A percentile compares a stretch with the other conserved stretches of the same genome.
Conservation (phyloP, 1,140 invertebrate species). For the Drepana arcuata region DNA sequence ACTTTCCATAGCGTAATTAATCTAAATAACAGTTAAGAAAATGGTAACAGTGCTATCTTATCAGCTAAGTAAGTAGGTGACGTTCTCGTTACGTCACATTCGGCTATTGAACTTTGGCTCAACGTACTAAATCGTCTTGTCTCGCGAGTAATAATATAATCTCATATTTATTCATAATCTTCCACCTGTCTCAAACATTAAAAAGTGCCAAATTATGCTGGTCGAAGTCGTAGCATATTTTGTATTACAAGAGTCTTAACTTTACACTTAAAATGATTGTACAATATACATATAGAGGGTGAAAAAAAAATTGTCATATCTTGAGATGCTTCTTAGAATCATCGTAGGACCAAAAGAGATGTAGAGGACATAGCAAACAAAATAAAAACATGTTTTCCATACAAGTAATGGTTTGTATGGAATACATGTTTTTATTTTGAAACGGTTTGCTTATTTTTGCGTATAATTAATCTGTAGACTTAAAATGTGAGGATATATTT, state of each 20-base stretch:
- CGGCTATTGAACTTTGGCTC: constrained; percentile 21
- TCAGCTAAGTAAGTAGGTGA: constrained; percentile 7
- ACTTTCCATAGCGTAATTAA: neutral
- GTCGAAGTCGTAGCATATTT: too few relatives aligned
- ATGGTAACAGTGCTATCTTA: constrained; percentile 10
- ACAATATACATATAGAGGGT: neutral
- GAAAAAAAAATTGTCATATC: neutral
- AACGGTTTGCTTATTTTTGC: too few relatives aligned
- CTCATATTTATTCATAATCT: constrained; percentile 11
- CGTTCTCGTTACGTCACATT: constrained; percentile 11
- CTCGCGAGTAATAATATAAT: constrained; percentile 11
- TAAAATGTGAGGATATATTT: too few relatives aligned
- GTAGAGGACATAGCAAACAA: too few relatives aligned
- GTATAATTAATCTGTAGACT: too few relatives aligned
- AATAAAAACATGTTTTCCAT: too few relatives aligned
- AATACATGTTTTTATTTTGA: too few relatives aligned
- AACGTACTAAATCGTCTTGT: constrained; percentile 9
- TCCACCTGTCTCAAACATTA: too few relatives aligned
- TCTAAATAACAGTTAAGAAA: neutral
- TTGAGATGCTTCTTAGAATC: neutral
- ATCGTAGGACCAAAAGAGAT: neutral
- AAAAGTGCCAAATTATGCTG: too few relatives aligned
- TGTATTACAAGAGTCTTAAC: neutral
- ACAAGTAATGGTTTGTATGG: too few relatives aligned
- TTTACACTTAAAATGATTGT: neutral